These are phyloP conservation scores for Rhopalosiphum padi DNA, from an alignment of 1,140 invertebrate species.

Conservation along the genomic window DNA sequence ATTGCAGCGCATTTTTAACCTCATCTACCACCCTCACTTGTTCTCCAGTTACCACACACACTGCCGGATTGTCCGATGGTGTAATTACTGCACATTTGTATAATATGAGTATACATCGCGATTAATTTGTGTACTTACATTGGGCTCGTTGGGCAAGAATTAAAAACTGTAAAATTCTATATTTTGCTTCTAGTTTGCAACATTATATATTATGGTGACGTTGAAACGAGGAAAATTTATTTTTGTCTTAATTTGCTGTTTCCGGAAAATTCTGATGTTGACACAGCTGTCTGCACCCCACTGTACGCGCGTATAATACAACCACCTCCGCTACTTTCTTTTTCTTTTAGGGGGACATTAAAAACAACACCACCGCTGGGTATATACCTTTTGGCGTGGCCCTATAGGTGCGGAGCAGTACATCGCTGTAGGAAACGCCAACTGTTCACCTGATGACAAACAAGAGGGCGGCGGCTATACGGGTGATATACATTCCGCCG, in stretches of 20 bases:
- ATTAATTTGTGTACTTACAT: neutral
- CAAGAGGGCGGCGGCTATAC: neutral
- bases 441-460: conserved; percentile 26
- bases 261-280: conserved; percentile 47
- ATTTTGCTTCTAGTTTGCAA: neutral
- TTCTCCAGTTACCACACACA: neutral
- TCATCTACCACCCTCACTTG: neutral
- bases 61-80: neutral
- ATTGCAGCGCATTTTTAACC: neutral
- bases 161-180: neutral
- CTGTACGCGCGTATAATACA: neutral
- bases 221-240: neutral
- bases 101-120: neutral
- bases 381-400: neutral
- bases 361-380: conserved; percentile 15
- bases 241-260: conserved; percentile 29
- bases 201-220: neutral
- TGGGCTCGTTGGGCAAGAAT: neutral
- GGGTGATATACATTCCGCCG: neutral
- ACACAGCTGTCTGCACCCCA: conserved; percentile 28
- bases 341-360: neutral
- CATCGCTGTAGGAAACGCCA: neutral
- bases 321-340: neutral
- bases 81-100: neutral
- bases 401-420: neutral